Evolutionary conservation across 2,888 invertebrate genomes (phyloP).

Genomic region (Oscheius myriophilus): DNA sequence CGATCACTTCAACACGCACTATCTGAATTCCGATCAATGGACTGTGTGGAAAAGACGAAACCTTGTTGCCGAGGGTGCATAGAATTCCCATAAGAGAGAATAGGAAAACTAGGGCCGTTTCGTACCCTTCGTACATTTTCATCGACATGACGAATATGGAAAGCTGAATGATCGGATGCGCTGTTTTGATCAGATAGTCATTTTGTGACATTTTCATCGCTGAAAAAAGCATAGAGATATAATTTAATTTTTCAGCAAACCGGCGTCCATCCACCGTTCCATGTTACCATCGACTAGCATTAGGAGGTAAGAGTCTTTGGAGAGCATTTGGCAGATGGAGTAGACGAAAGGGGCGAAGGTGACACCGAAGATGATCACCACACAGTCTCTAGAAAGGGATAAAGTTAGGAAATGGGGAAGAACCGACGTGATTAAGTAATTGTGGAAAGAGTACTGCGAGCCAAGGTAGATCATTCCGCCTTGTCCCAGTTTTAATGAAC

Average conservation of each 20-base stretch:
- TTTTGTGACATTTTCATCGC: background rate
- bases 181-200: background rate
- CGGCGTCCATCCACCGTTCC: background rate
- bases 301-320: slow-evolving; percentile 10
- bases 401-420: no score
- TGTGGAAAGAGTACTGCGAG: slow-evolving; percentile 6
- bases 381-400: background rate
- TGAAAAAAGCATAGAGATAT: background rate
- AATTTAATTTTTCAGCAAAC: no score
- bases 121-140: background rate
- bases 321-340: slow-evolving; percentile 1
- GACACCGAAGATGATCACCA: background rate
- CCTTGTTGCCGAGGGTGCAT: slow-evolving; percentile 8
- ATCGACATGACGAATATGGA: background rate
- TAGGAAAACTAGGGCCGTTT: background rate
- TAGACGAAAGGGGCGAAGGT: background rate
- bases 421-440: background rate
- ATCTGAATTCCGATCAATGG: background rate
- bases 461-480: slow-evolving; percentile 22
- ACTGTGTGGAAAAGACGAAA: no score
- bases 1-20: slow-evolving; percentile 21
- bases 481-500: background rate
- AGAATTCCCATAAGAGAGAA: slow-evolving; percentile 10
- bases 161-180: background rate
- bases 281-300: background rate